phyloP scores from a whole-genome alignment of 1,140 invertebrate genomes.

The Diorhabda sublineata region DNA sequence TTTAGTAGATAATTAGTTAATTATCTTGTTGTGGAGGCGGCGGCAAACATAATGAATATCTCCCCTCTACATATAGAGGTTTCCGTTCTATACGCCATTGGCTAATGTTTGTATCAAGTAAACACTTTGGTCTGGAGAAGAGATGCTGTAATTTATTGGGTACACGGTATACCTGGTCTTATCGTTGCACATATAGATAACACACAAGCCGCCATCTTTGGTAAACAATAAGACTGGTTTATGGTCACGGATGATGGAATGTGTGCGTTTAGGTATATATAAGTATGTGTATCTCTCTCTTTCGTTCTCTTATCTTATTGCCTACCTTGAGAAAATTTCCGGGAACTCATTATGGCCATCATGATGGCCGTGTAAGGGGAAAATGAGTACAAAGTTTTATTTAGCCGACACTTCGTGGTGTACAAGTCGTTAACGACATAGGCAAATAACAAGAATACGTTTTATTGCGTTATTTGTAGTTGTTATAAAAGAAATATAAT shows the following conservation, averaged over 20 bases:
- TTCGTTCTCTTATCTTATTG: constrained; percentile 12
- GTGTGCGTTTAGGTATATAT: neutral
- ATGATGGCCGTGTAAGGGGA: neutral
- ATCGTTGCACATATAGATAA: constrained; percentile 38
- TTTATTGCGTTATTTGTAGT: too few relatives aligned
- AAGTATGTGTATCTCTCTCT: too few relatives aligned
- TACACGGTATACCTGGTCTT: constrained; percentile 40
- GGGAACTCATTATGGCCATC: constrained; percentile 32
- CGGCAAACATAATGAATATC: neutral
- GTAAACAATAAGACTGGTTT: constrained; percentile 39
- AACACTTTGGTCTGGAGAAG: constrained; percentile 27
- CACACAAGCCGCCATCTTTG: constrained; percentile 38
- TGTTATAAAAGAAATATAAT: too few relatives aligned
- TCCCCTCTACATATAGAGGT: neutral
- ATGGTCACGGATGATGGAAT: constrained; percentile 36
- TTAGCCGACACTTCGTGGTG: neutral
- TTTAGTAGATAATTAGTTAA: too few relatives aligned
- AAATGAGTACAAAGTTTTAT: constrained; percentile 1
- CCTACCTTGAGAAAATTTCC: constrained; percentile 34
- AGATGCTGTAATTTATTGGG: constrained; percentile 42
- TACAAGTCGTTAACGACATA: neutral
- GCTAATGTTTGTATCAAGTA: constrained; percentile 20
- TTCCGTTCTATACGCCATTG: neutral
- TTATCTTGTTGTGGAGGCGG: too few relatives aligned
- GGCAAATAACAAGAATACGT: neutral